phyloP scores from a whole-genome alignment of 1,140 invertebrate species.

The Polypedilum vanderplanki region DNA sequence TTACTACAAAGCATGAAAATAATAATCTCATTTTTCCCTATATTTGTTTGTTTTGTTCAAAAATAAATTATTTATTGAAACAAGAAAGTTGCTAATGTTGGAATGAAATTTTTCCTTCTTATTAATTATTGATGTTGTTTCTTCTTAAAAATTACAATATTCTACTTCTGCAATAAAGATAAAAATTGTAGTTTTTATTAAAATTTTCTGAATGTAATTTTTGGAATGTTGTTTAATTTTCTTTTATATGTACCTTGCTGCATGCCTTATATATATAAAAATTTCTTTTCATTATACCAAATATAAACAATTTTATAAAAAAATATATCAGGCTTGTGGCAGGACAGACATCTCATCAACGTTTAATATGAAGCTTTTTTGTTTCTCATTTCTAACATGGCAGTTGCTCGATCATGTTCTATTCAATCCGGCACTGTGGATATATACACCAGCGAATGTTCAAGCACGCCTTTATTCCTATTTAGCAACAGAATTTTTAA shows the following conservation, averaged over 20 bases:
- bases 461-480: constrained; percentile 95
- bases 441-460: constrained; percentile 92
- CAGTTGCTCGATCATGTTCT: constrained; percentile 97
- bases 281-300: not conserved
- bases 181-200: not conserved
- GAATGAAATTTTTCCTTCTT: too few relatives aligned
- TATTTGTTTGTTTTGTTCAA: too few relatives aligned
- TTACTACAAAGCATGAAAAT: too few relatives aligned
- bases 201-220: not conserved
- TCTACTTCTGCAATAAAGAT: too few relatives aligned
- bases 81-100: too few relatives aligned
- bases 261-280: constrained; percentile 32
- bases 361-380: constrained; percentile 61
- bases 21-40: too few relatives aligned
- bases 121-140: too few relatives aligned
- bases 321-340: constrained; percentile 32
- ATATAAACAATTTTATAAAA: not conserved
- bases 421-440: constrained; percentile 98
- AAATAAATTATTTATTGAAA: too few relatives aligned
- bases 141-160: too few relatives aligned
- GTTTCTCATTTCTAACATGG: constrained; percentile 71
- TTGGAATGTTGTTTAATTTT: constrained; percentile 30
- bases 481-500: constrained; percentile 94
- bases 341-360: constrained; percentile 42
- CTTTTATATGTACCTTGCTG: constrained; percentile 32